Percentiles rank a stretch among this genome's conserved stretches.
These are phyloP conservation scores for Ganaspis brasiliensis DNA, from an alignment of 2,888 invertebrate genomes.

Conservation along the genomic window DNA sequence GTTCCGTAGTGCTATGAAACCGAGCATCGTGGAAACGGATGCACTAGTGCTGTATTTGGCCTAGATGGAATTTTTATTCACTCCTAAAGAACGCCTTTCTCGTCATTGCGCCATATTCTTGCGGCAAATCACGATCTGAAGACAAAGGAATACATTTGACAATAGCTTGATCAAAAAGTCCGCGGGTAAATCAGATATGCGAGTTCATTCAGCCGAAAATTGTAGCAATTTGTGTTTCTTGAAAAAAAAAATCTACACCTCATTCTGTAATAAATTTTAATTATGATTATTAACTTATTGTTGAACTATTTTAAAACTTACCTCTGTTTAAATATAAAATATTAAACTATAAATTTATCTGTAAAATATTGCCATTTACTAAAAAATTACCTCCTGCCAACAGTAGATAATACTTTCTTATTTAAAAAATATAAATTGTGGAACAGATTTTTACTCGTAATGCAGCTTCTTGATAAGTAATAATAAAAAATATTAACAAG, in stretches of 20 bases:
- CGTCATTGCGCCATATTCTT: constrained; percentile 40
- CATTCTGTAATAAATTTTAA: neutral
- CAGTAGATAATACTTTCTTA: too few relatives aligned
- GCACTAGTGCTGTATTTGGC: constrained; percentile 37
- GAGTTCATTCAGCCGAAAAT: neutral
- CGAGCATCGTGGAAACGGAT: constrained; percentile 52
- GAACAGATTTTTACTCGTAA: too few relatives aligned
- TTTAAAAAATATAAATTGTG: too few relatives aligned
- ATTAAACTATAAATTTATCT: too few relatives aligned
- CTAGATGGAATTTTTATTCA: constrained; percentile 42
- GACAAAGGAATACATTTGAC: constrained; percentile 40
- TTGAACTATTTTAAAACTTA: too few relatives aligned
- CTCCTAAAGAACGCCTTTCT: constrained; percentile 38
- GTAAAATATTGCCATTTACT: too few relatives aligned
- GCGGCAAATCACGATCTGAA: constrained; percentile 34
- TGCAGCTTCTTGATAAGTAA: too few relatives aligned
- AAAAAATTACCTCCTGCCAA: too few relatives aligned
- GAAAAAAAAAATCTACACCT: neutral
- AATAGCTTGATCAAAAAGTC: constrained; percentile 30
- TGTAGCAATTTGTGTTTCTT: neutral
- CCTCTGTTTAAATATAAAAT: too few relatives aligned
- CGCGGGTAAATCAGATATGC: neutral
- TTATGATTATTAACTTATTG: too few relatives aligned
- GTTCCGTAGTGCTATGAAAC: constrained; percentile 51
- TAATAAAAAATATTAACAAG: too few relatives aligned